Percentiles rank a stretch among this genome's conserved stretches.
Conservation (phyloP, 2,113 vertebrate genomes). For the Nipponia nippon region DNA sequence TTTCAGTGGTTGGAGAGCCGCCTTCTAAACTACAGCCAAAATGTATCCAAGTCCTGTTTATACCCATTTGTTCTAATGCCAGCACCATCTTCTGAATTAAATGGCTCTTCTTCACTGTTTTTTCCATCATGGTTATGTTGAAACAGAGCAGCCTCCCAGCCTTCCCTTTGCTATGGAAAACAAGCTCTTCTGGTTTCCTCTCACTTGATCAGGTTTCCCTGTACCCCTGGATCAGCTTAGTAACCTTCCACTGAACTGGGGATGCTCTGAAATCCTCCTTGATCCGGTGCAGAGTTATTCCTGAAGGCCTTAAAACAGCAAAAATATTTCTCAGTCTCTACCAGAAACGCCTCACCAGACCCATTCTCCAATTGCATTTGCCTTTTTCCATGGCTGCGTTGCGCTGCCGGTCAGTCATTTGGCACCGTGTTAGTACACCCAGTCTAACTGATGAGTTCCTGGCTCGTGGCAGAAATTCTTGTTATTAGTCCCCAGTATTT, state of each 20-base stretch:
- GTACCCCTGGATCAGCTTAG: neutral
- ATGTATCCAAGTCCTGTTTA: neutral
- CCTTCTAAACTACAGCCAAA: neutral
- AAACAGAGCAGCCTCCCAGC: constrained; percentile 44
- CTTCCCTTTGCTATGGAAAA: constrained; percentile 36
- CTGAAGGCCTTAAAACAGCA: neutral
- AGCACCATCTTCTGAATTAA: neutral
- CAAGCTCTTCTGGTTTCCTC: constrained; percentile 45
- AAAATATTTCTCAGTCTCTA: neutral
- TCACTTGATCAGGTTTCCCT: constrained; percentile 37
- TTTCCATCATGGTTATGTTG: constrained; percentile 42
- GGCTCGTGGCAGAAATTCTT: neutral
- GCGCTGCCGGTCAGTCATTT: neutral
- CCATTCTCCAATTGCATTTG: neutral
- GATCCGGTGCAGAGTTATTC: neutral
- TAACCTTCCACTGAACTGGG: neutral
- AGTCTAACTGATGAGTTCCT: neutral
- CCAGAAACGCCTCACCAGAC: constrained; percentile 2
- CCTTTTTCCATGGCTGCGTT: constrained; percentile 25
- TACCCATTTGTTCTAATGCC: neutral
- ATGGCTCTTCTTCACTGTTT: constrained; percentile 7
- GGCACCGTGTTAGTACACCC: neutral
- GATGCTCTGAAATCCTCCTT: constrained; percentile 24
- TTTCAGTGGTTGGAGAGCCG: neutral
- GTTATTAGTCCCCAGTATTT: constrained; percentile 20